Base-by-base conservation (phyloP, 2,113 vertebrate genomes). In the Baryphthengus martii region DNA sequence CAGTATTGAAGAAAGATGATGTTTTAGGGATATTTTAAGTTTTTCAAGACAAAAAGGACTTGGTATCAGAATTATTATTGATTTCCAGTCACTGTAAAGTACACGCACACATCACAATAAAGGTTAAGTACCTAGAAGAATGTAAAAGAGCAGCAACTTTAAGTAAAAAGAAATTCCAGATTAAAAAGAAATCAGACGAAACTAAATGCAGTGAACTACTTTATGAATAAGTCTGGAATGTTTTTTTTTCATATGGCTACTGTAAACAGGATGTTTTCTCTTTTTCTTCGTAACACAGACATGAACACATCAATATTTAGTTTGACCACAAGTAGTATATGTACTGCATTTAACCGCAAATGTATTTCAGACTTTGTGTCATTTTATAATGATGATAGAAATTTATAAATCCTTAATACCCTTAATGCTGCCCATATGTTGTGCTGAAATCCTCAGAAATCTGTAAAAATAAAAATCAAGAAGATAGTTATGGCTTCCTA, bases 361-460 rank as follows among this genome's bases (percentile, higher is more conserved):
- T 73, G 61, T 72, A 86, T 92, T 93, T 97, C 13, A 50, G 78
- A 85, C 42, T 92, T 71, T 1, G 0, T 91, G 39, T 89, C 53
- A 77, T 89, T 90, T 77, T 89, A 74, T 94, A 72, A 81, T 33
- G 63, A 81, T 85, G 28, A 91, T 94, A 90, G 9, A 31, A 79
- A 95, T 95, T 82, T 92, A 85, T 97, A 96, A 97, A 95, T 94
- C 91, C 74, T 93, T 95, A 90, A 93, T 93, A 58, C 77, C 78
- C 68, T 76, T 98, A 96, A 96, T 93, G 49, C 79, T 31, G 75
- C 66, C 93, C 97, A 93, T 97, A 96, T 94, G 96, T 70, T 90
- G 14, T 86, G 59, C 80, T 92, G 66, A 97, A 97, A 96, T 97
- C 95, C 93, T 89, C 73, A 79, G 87, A 88, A 97, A 97, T 97